Evolutionary conservation across 2,797 vertebrate species (phyloP).

Genomic region (Gymnopithys bicolor): DNA sequence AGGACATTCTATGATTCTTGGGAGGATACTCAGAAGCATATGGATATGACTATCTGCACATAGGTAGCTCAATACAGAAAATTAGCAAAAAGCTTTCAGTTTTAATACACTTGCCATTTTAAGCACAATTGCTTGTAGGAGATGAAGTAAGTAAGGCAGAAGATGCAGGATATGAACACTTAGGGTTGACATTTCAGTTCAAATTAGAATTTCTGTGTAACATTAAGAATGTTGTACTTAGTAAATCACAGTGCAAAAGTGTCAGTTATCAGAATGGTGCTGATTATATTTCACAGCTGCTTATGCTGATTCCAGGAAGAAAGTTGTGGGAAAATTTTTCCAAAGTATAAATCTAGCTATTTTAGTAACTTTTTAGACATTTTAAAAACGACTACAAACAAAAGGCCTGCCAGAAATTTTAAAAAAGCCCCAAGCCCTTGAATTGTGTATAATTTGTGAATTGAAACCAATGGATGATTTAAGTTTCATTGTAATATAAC

Average conservation of each 20-base stretch:
- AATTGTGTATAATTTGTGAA: neutral
- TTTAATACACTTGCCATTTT: neutral
- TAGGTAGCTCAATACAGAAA: neutral
- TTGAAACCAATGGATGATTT: neutral
- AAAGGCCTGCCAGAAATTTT: neutral
- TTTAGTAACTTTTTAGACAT: constrained; percentile 40
- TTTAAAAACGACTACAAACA: constrained; percentile 39
- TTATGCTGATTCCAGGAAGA: constrained; percentile 50
- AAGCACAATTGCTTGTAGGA: neutral
- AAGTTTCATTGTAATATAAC: neutral
- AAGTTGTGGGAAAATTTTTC: constrained; percentile 59
- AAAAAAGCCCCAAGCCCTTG: neutral
- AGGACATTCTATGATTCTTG: neutral
- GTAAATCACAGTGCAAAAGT: constrained; percentile 48
- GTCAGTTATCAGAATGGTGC: constrained; percentile 48
- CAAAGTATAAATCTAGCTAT: constrained; percentile 22
- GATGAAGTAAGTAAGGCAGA: neutral
- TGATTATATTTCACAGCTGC: constrained; percentile 62
- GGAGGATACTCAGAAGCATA: neutral
- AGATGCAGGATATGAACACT: neutral
- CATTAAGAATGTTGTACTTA: neutral
- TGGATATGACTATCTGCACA: neutral
- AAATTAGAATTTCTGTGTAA: constrained; percentile 15
- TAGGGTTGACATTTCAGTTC: neutral
- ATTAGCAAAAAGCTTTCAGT: neutral